Base-by-base conservation (phyloP, 1,140 invertebrate species). In the Frieseomelitta varia region DNA sequence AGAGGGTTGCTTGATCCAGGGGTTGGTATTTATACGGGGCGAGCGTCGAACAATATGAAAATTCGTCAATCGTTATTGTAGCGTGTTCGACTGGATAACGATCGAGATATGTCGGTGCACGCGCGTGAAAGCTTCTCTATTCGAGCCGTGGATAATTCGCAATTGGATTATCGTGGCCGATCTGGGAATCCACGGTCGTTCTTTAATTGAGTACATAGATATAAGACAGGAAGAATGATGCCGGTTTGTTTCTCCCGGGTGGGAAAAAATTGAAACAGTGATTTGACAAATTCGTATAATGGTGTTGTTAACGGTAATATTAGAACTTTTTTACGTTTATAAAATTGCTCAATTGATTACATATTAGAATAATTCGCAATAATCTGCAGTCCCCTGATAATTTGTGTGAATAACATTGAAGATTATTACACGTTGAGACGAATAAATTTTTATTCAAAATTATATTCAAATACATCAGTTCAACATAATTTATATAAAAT, bases 41-140 rank as follows among this genome's bases (percentile, higher is more conserved):
- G 79, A 79, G 86, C 69, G 88, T 91, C 87, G 87, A 92, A 91
- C 90, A 92, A 92, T 92, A 47, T 10, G 88, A 88, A 87, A 88
- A 87, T 79, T 81, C 81, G 63, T n/a, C 6, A 82, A 79, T 91
- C 88, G 82, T 91, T 85, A 92, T 92, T 92, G 90, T 92, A 58
- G n/a, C 83, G 77, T 76, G 78, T 85, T 89, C 74, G 39, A 51
- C 82, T 77, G 86, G 79, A 75, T 82, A 81, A 89, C 88, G 90
- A 91, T 91, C 89, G 87, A 80, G 86, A 77, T 87, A 90, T 88
- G 75, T 53, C 58, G 87, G 84, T 90, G 84, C 88, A 79, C 84
- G 83, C 87, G 72, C 74, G 58, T 63, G 58, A 63, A 76, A 77
- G 56, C 56, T 79, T 81, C 72, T 85, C 83, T 85, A 88, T 68